Base-by-base conservation (phyloP, 1,140 invertebrate species). In the Teleopsis dalmanni region DNA sequence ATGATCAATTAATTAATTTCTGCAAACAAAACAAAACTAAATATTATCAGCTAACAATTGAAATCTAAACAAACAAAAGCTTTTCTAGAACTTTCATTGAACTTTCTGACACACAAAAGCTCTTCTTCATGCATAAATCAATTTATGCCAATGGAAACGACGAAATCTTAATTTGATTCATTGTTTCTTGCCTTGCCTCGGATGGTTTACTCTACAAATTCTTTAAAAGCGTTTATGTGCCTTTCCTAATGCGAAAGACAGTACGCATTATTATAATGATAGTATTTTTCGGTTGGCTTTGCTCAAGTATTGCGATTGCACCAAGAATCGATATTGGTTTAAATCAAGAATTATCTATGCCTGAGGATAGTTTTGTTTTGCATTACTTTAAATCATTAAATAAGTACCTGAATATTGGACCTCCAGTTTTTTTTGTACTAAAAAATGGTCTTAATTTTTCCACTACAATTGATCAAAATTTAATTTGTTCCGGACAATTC, bases 341-440 rank as follows among this genome's bases (percentile, higher is more conserved):
- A 1, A 92, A 99, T 70, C 93, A 98, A 73, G 91, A 96, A 67
- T 75, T 98, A 3, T 95, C 95, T 2, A 96, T 99, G 90, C 93
- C 96, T 1, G 84, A 95, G 63, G 92, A 95, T 64, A 96, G 92
- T 53, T 96, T 91, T 73, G 88, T 97, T 25, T 71, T 92, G 38
- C 84, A 91, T 62, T 96, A 97, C 72, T 96, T 98, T 73, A 71
- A 87, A 72, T 82, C 79, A 52, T 73, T 98, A 48, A 87, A 89
- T 57, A 77, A 79, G 38, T 96, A 94, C 65, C 74, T 99, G 31
- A 88, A 89, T 48, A 94, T 98, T 54, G 96, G 96, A 0, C 90
- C 95, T 1, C 95, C 95, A 0, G 84, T 98, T 21, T 99, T 96
- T 72, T 98, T 98, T 72, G 94, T 99, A 0, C 76, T 98, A 0